Conservation (phyloP, 1,140 invertebrate species). For the Neelides sp. region DNA sequence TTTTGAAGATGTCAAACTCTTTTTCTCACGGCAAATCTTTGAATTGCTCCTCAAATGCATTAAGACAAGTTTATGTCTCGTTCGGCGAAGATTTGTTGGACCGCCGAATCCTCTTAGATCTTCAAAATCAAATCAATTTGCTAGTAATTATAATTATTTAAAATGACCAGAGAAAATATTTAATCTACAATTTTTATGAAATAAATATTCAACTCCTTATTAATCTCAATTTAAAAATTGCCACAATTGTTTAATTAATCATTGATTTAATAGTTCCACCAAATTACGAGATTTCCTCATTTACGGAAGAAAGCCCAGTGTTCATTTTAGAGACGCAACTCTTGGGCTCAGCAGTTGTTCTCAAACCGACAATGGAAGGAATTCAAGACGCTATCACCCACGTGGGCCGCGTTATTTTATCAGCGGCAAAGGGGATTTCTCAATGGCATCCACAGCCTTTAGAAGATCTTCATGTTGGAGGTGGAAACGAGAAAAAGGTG, state of each 20-base stretch:
- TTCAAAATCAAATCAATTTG: background rate
- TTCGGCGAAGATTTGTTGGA: constrained; percentile 22
- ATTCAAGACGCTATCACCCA: constrained; percentile 76
- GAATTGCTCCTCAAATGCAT: constrained; percentile 52
- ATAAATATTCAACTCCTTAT: background rate
- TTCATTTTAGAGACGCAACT: constrained; percentile 67
- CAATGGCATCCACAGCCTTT: constrained; percentile 51
- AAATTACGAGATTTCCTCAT: constrained; percentile 14
- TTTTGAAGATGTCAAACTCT: constrained; percentile 64
- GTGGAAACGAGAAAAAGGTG: constrained; percentile 38
- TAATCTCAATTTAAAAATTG: constrained; percentile 12
- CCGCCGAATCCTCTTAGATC: background rate
- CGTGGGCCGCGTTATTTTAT: constrained; percentile 69
- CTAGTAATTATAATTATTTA: background rate
- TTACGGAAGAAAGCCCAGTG: constrained; percentile 39
- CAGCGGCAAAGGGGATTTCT: constrained; percentile 74
- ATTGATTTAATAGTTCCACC: constrained; percentile 16
- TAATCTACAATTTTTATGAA: background rate
- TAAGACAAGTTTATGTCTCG: constrained; percentile 19
- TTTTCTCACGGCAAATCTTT: constrained; percentile 72
- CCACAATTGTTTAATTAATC: no score
- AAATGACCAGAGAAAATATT: background rate
- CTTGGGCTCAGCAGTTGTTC: constrained; percentile 71
- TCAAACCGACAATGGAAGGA: constrained; percentile 77
- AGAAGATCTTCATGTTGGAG: constrained; percentile 27